Percentiles rank a stretch among this genome's conserved stretches.
phyloP scores from a whole-genome alignment of 2,888 invertebrate genomes.

The Cylindroiulus punctatus region DNA sequence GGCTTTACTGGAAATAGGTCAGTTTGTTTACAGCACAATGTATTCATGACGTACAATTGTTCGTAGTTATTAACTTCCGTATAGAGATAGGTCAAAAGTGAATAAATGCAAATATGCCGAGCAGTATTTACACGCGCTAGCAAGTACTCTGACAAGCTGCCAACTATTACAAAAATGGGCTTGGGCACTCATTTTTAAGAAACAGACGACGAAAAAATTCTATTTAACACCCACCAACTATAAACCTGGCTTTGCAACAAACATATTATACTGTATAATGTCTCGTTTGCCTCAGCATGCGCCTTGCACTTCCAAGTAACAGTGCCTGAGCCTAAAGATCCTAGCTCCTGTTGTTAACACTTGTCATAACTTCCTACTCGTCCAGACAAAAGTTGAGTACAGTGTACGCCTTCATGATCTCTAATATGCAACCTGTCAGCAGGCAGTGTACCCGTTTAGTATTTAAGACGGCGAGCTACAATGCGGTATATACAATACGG shows the following conservation, averaged over 20 bases:
- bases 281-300: not conserved
- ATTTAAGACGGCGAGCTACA: too few species aligned
- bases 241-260: not conserved
- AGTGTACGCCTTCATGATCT: too few species aligned
- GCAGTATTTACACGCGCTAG: not conserved
- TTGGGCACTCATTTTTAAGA: not conserved
- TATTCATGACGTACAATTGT: not conserved
- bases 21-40: not conserved
- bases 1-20: not conserved
- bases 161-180: slow-evolving; percentile 6
- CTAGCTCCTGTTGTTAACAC: too few species aligned
- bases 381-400: too few species aligned
- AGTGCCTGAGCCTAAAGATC: too few species aligned
- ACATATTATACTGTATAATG: not conserved
- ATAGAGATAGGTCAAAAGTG: not conserved
- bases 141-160: not conserved
- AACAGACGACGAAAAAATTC: not conserved
- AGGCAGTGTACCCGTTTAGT: too few species aligned
- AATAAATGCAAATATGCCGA: not conserved
- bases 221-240: not conserved
- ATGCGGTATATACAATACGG: too few species aligned
- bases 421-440: too few species aligned
- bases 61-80: not conserved
- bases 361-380: too few species aligned
- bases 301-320: not conserved